A percentile compares a stretch with the other conserved stretches of the same genome.
phyloP scores from a whole-genome alignment of 2,113 vertebrate genomes.

The Macquaria ambigua region DNA sequence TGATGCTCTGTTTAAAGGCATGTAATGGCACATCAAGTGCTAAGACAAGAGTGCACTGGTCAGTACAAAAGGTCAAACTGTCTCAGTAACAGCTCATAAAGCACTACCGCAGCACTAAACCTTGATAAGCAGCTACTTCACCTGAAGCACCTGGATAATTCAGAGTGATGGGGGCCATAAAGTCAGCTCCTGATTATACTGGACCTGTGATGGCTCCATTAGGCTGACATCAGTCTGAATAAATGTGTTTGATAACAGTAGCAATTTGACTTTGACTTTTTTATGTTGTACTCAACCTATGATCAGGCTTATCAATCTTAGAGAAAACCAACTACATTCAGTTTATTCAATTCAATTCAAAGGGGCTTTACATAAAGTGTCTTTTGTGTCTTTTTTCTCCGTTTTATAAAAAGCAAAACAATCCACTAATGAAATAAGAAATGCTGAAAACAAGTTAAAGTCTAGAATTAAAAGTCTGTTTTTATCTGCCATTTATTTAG shows the following conservation, averaged over 20 bases:
- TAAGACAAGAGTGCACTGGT: conserved; percentile 16
- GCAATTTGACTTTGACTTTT: neutral
- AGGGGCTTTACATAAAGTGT: too few species aligned
- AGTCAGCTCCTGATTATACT: conserved; percentile 34
- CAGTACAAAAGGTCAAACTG: conserved; percentile 55
- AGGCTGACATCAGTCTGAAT: neutral
- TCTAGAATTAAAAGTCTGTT: neutral
- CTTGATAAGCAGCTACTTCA: conserved; percentile 58
- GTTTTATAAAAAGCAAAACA: neutral
- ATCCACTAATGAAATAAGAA: neutral
- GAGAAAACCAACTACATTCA: too few species aligned
- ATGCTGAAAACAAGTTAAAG: neutral
- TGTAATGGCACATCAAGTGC: neutral
- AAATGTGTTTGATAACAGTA: neutral
- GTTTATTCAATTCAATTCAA: too few species aligned
- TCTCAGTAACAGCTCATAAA: conserved; percentile 49
- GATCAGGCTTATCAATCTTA: neutral
- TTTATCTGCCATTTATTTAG: neutral
- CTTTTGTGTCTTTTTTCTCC: neutral
- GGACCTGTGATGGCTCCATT: neutral
- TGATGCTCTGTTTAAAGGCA: conserved; percentile 27
- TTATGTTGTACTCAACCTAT: neutral
- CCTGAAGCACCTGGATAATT: conserved; percentile 16
- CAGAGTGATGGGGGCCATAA: conserved; percentile 27
- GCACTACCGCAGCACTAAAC: conserved; percentile 18